These are phyloP conservation scores for Drosophila parabipectinata DNA, from an alignment of 1,140 invertebrate genomes.

Conservation along the genomic window DNA sequence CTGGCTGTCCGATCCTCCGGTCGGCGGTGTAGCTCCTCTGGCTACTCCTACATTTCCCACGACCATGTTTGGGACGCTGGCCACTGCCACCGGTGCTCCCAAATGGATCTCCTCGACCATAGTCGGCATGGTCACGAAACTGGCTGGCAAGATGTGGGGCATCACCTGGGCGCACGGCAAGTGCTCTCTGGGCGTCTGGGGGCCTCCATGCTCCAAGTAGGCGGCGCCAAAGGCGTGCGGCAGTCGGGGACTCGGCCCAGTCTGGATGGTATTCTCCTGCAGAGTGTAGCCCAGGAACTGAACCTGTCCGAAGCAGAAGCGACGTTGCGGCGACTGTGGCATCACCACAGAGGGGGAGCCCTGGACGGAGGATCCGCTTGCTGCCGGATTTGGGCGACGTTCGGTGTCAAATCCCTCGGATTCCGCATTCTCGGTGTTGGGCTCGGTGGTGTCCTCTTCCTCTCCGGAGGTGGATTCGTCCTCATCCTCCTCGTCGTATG, in stretches of 20 bases:
- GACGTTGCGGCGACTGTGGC: not conserved
- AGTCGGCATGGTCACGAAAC: not conserved
- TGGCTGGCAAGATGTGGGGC: not conserved
- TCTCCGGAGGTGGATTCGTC: too few relatives aligned
- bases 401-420: not conserved
- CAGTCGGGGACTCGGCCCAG: not conserved
- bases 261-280: slow-evolving; percentile 4
- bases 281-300: slow-evolving; percentile 20
- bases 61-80: too few relatives aligned
- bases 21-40: not conserved
- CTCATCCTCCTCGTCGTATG: not conserved
- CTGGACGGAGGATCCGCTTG: not conserved
- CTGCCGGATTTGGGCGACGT: not conserved
- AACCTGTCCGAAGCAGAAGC: slow-evolving; percentile 1
- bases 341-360: not conserved
- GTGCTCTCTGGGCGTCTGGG: not conserved
- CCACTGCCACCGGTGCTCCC: too few relatives aligned
- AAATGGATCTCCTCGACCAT: not conserved
- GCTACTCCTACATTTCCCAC: not conserved
- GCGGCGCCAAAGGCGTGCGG: not conserved
- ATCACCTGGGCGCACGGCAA: slow-evolving; percentile 7
- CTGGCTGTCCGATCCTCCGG: not conserved
- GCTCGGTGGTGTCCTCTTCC: not conserved
- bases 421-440: not conserved
- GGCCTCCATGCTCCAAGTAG: not conserved